A percentile compares a stretch with the other conserved stretches of the same genome.
phyloP scores from a whole-genome alignment of 2,113 vertebrate species.

The Triplophysa tibetana region DNA sequence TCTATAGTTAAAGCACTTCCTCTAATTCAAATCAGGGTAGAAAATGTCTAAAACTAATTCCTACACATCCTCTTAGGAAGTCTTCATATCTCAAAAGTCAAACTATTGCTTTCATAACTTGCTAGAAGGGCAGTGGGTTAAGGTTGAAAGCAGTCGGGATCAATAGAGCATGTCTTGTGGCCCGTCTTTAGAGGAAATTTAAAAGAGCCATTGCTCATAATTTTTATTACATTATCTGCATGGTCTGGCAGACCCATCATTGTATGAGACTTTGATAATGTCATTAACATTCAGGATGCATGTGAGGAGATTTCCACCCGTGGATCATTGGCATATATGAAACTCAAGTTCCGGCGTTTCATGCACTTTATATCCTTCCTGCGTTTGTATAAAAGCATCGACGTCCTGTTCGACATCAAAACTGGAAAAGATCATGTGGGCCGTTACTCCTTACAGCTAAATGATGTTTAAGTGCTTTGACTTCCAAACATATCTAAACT shows the following conservation, averaged over 20 bases:
- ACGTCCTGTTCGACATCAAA: constrained; percentile 13
- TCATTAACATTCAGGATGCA: constrained; percentile 47
- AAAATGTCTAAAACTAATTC: constrained; percentile 61
- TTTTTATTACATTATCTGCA: constrained; percentile 54
- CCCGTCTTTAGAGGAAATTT: constrained; percentile 53
- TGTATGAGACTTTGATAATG: constrained; percentile 45
- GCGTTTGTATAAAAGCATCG: background rate
- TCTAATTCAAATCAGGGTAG: constrained; percentile 47
- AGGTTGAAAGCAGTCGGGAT: constrained; percentile 52
- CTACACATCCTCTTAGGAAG: constrained; percentile 50
- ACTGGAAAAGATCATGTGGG: background rate
- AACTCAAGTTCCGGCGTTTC: background rate
- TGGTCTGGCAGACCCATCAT: constrained; percentile 31
- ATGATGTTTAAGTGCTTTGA: background rate
- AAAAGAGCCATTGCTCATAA: constrained; percentile 50
- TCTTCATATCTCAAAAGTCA: constrained; percentile 58
- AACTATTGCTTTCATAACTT: constrained; percentile 28
- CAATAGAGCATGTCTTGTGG: constrained; percentile 44
- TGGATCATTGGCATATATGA: background rate
- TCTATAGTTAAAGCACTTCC: constrained; percentile 14
- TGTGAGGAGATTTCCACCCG: background rate
- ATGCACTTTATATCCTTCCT: background rate
- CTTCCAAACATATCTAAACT: background rate
- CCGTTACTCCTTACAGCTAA: constrained; percentile 17
- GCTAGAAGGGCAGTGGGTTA: constrained; percentile 49